A percentile compares a stretch with the other conserved stretches of the same genome.
Conservation (phyloP, 2,888 invertebrate species). For the Lucinisca nassula region DNA sequence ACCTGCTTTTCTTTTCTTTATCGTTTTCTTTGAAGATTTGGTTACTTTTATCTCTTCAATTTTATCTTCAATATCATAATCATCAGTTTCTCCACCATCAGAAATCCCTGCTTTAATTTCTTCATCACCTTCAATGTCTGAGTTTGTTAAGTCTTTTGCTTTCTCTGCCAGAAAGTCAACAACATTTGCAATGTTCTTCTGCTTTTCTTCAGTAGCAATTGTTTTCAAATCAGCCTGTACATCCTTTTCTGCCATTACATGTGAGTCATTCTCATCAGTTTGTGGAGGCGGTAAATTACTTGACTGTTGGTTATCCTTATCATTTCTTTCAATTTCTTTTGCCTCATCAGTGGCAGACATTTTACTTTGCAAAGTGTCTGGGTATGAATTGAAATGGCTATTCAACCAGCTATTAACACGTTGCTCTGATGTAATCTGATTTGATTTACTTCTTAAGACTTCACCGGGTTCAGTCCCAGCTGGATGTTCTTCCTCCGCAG, state of each 20-base stretch:
- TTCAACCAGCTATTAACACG: not conserved
- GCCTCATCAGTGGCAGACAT: too few relatives aligned
- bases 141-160: not conserved
- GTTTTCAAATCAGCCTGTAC: too few relatives aligned
- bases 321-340: too few relatives aligned
- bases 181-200: not conserved
- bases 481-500: not conserved
- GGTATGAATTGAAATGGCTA: not conserved
- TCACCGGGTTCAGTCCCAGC: not conserved
- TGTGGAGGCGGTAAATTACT: too few relatives aligned
- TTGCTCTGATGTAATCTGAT: not conserved
- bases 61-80: conserved; percentile 6
- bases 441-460: not conserved
- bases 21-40: not conserved
- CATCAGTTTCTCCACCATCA: not conserved
- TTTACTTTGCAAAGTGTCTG: too few relatives aligned
- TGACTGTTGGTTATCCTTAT: too few relatives aligned
- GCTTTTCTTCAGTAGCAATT: not conserved
- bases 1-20: not conserved
- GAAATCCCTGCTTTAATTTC: not conserved
- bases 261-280: too few relatives aligned
- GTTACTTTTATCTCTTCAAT: not conserved
- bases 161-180: not conserved
- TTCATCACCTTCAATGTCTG: not conserved
- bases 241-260: too few relatives aligned